Evolutionary conservation across 2,113 vertebrate genomes (phyloP).

Genomic region (Malurus melanocephalus): DNA sequence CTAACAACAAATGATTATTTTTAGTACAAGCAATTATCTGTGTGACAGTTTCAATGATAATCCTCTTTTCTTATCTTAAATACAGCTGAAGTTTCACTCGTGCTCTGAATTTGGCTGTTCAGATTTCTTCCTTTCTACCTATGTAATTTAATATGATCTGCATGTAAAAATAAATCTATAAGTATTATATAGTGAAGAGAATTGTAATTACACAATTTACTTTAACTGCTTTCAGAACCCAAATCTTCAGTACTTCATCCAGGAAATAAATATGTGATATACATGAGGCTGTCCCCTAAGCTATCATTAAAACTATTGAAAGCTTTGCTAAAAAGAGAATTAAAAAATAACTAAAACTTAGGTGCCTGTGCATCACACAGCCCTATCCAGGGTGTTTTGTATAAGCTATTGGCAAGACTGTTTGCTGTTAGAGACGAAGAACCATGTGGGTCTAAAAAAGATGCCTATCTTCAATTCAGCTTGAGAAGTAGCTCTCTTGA

Average conservation of each 20-base stretch:
- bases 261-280: neutral
- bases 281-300: neutral
- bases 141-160: neutral
- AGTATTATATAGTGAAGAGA: neutral
- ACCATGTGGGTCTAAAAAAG: neutral
- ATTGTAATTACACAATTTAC: neutral
- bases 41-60: conserved; percentile 32
- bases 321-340: neutral
- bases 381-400: neutral
- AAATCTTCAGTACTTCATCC: neutral
- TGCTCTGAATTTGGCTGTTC: neutral
- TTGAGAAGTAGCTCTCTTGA: conserved; percentile 6
- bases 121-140: neutral
- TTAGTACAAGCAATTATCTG: conserved; percentile 27
- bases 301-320: neutral
- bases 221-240: neutral
- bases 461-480: conserved; percentile 15
- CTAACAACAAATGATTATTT: conserved; percentile 20
- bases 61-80: conserved; percentile 18
- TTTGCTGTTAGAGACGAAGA: neutral
- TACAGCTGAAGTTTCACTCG: neutral
- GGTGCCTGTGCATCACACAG: neutral
- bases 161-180: neutral
- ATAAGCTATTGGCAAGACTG: neutral
- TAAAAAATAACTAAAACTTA: neutral